phyloP scores from a whole-genome alignment of 2,888 invertebrate species.

The Drosophila paranaensis region DNA sequence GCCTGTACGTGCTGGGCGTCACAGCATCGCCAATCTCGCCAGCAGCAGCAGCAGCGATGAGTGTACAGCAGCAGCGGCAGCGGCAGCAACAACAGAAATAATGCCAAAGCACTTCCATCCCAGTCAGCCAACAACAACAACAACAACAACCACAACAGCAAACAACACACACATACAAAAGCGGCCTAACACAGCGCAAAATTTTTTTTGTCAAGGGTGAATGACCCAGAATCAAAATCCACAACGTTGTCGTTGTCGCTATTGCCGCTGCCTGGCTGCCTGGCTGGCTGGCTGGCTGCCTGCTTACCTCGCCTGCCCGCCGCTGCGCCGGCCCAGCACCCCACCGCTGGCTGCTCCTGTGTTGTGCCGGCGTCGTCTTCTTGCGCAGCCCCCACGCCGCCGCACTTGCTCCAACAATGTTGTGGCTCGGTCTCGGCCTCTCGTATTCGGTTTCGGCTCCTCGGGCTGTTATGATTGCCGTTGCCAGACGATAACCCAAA shows the following conservation, averaged over 20 bases:
- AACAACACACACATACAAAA: slow-evolving; percentile 54
- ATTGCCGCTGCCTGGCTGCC: slow-evolving; percentile 39
- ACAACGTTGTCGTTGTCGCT: slow-evolving; percentile 67
- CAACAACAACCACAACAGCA: slow-evolving; percentile 20
- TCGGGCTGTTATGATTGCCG: slow-evolving; percentile 79
- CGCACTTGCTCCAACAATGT: slow-evolving; percentile 33
- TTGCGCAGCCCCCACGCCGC: slow-evolving; percentile 31
- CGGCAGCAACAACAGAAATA: slow-evolving; percentile 34
- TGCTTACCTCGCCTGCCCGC: slow-evolving; percentile 25
- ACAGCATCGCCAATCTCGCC: slow-evolving; percentile 56
- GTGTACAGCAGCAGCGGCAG: slow-evolving; percentile 35
- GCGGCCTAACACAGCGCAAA: slow-evolving; percentile 79
- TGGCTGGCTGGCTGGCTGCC: slow-evolving; percentile 27
- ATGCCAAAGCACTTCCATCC: slow-evolving; percentile 42
- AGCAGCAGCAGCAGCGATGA: slow-evolving; percentile 19
- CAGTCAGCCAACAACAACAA: slow-evolving; percentile 23
- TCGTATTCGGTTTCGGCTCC: slow-evolving; percentile 59
- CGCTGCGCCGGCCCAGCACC: slow-evolving; percentile 22
- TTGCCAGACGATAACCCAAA: slow-evolving; percentile 78
- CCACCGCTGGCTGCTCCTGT: slow-evolving; percentile 29
- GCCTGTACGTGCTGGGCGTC: slow-evolving; percentile 74
- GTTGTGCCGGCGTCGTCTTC: slow-evolving; percentile 27
- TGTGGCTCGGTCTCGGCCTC: slow-evolving; percentile 42
- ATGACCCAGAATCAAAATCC: slow-evolving; percentile 83
- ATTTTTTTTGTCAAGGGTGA: slow-evolving; percentile 82